A percentile compares a stretch with the other conserved stretches of the same genome.
Evolutionary conservation across 2,113 vertebrate species (phyloP).

Genomic region (Australoheros scitulus): DNA sequence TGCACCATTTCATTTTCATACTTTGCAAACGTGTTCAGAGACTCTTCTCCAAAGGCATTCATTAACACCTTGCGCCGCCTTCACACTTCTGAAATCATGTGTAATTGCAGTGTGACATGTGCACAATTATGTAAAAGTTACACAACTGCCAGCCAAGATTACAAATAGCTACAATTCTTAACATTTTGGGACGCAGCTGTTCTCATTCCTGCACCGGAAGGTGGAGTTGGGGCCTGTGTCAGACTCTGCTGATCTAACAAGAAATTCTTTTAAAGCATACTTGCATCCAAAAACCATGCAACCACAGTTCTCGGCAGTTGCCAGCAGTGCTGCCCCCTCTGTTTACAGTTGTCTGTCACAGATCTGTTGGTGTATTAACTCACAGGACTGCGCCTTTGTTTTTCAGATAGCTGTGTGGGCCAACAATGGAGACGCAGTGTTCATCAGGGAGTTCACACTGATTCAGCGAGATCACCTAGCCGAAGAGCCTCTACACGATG

Average conservation of each 20-base stretch:
- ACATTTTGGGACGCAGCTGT: neutral
- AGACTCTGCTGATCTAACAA: neutral
- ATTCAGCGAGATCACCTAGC: slow-evolving; percentile 88
- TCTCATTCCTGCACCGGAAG: neutral
- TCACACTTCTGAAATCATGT: neutral
- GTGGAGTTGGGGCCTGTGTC: neutral
- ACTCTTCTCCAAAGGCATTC: neutral
- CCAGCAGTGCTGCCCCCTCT: neutral
- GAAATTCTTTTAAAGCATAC: neutral
- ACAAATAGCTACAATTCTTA: neutral
- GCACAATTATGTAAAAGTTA: neutral
- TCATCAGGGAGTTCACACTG: slow-evolving; percentile 94
- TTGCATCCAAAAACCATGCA: neutral
- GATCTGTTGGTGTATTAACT: neutral
- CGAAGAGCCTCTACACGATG: slow-evolving; percentile 87
- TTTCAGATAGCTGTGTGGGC: slow-evolving; percentile 83
- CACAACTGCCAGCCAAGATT: neutral
- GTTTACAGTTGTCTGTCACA: neutral
- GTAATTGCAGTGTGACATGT: neutral
- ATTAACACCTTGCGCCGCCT: neutral
- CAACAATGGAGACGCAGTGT: slow-evolving; percentile 87
- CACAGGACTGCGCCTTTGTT: neutral
- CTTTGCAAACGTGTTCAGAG: neutral
- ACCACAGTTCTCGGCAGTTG: neutral
- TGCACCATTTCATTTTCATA: too few relatives aligned